Evolutionary conservation across 2,888 invertebrate species (phyloP).

Genomic region (Lymantria dispar): DNA sequence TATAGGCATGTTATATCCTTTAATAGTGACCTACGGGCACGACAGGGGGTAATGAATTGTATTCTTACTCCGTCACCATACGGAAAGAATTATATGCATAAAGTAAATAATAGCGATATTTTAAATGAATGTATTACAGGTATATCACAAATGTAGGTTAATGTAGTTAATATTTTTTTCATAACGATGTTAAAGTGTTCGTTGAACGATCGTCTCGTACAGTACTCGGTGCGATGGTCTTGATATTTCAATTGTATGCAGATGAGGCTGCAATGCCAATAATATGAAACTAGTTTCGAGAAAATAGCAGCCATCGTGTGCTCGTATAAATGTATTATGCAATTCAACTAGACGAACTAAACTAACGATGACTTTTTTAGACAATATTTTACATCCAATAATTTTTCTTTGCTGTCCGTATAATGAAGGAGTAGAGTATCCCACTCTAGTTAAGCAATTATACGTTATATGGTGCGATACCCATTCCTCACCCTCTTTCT

Average conservation of each 20-base stretch:
- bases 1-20: no score
- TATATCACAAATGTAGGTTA: constrained; percentile 35
- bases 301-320: constrained; percentile 18
- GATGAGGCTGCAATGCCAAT: constrained; percentile 25
- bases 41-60: no score
- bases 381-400: constrained; percentile 49
- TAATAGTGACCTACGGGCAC: no score
- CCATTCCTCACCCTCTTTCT: no score
- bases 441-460: no score
- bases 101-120: no score
- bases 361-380: constrained; percentile 36
- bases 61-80: no score
- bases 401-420: no score
- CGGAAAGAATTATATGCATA: no score
- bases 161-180: constrained; percentile 13
- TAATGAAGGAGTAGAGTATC: no score
- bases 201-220: constrained; percentile 5
- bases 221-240: constrained; percentile 17
- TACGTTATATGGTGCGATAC: no score
- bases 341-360: constrained; percentile 47
- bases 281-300: constrained; percentile 21
- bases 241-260: constrained; percentile 37
- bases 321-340: constrained; percentile 19
- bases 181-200: constrained; percentile 3
- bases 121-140: constrained; percentile 9